Base-by-base conservation (phyloP, 2,888 invertebrate species). In the Cremastinae sp. region DNA sequence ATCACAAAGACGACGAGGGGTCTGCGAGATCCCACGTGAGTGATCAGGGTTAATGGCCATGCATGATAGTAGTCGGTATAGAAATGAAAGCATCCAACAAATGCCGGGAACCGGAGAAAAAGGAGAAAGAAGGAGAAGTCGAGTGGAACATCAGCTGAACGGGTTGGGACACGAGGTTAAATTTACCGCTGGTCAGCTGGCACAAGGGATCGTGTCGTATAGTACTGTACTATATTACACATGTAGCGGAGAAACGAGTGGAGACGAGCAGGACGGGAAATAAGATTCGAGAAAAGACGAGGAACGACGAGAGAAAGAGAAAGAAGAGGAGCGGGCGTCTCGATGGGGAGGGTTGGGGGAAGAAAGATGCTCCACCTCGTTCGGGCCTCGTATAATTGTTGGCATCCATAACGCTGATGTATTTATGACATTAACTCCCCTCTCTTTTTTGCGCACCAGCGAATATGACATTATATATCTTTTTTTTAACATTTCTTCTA, bases 321-420 rank as follows among this genome's bases (percentile, higher is more conserved):
- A 45, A 36, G 74, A 69, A 18, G 64, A 43, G 28, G 70, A 18
- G 41, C 20, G 36, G 49, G 45, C 12, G 58, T 22, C 47, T 49
- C 28, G 45, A 41, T 61, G 56, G 43, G 43, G 4, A 10, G 61
- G 43, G 28, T n/a, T n/a, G 45, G 34, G 61, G 28, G 75, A 68
- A 77, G 58, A 78, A 82, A 82, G 83, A 81, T 84, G 83, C 87
- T 88, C 87, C 84, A 86, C 83, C 87, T 87, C 87, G 85, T 87
- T 76, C 86, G 79, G 69, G 81, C 83, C 86, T 87, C 88, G 84
- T 88, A 88, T 89, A 89, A 89, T 89, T 89, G 88, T 88, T 88
- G 87, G 89, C 89, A 89, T 89, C 89, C 88, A 89, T 89, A 89
- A 89, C 88, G 85, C 87, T 89, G 88, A 89, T 89, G 86, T 88